Evolutionary conservation across 2,797 vertebrate genomes (phyloP).

Genomic region (Notamacropus eugenii): DNA sequence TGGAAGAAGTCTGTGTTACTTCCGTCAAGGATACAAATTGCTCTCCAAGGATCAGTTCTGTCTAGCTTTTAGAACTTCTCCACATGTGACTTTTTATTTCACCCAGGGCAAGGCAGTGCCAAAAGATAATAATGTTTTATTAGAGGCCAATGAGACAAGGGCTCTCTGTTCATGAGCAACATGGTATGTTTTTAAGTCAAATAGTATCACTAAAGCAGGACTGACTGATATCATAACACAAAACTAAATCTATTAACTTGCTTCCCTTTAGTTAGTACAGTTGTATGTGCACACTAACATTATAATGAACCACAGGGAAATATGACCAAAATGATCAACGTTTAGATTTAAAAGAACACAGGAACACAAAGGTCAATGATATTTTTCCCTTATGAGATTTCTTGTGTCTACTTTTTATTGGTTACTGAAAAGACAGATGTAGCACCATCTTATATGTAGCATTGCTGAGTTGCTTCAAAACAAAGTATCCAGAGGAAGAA

Average conservation of each 20-base stretch:
- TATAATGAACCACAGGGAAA: conserved; percentile 14
- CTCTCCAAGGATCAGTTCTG: conserved; percentile 76
- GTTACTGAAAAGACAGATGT: conserved; percentile 37
- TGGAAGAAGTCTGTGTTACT: conserved; percentile 77
- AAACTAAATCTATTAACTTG: conserved; percentile 54
- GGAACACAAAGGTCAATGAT: conserved; percentile 11
- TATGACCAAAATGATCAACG: conserved; percentile 55
- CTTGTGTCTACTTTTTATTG: conserved; percentile 25
- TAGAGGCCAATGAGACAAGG: conserved; percentile 60
- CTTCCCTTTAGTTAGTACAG: conserved; percentile 62
- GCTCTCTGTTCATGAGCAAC: conserved; percentile 47
- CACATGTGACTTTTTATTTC: conserved; percentile 75
- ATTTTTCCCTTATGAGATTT: neutral
- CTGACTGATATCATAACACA: conserved; percentile 42
- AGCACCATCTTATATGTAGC: neutral
- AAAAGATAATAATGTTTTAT: conserved; percentile 75
- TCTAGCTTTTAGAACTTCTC: conserved; percentile 75
- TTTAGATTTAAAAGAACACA: conserved; percentile 51
- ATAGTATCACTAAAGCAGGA: conserved; percentile 58
- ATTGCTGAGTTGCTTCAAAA: neutral
- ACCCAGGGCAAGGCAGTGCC: conserved; percentile 57
- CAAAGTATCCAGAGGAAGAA: neutral
- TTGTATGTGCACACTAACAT: conserved; percentile 50
- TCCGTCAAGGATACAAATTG: conserved; percentile 75
- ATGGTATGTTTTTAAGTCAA: conserved; percentile 46